phyloP scores from a whole-genome alignment of 2,888 invertebrate species.

The Dynastes grantii region DNA sequence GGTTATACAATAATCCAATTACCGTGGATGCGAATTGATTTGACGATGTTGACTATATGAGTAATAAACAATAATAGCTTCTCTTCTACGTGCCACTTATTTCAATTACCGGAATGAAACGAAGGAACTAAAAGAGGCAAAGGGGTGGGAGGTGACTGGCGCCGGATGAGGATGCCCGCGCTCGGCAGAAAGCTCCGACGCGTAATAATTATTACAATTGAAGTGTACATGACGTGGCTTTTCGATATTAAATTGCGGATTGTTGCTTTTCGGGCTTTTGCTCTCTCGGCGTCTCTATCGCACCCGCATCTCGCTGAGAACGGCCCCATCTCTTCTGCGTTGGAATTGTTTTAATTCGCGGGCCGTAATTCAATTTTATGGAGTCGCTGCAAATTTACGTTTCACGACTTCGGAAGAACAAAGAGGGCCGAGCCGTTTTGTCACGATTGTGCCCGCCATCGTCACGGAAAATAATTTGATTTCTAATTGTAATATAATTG shows the following conservation, averaged over 20 bases:
- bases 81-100: slow-evolving; percentile 53
- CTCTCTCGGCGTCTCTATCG: slow-evolving; percentile 9
- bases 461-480: slow-evolving; percentile 43
- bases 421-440: slow-evolving; percentile 39
- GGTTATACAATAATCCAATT: too few relatives aligned
- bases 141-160: slow-evolving; percentile 31
- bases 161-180: slow-evolving; percentile 53
- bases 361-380: slow-evolving; percentile 46
- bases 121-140: slow-evolving; percentile 32
- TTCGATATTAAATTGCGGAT: slow-evolving; percentile 62
- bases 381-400: slow-evolving; percentile 42
- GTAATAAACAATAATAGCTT: slow-evolving; percentile 52
- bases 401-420: slow-evolving; percentile 36
- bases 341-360: slow-evolving; percentile 44
- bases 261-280: slow-evolving; percentile 59
- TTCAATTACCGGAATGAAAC: slow-evolving; percentile 54
- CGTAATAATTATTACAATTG: slow-evolving; percentile 60
- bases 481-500: slow-evolving; percentile 46
- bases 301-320: not conserved
- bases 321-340: not conserved
- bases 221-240: slow-evolving; percentile 62
- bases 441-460: slow-evolving; percentile 35
- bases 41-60: slow-evolving; percentile 3
- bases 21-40: too few relatives aligned
- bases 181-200: slow-evolving; percentile 38